Base-by-base conservation (phyloP, 2,113 vertebrate species). In the Mus spicilegus region DNA sequence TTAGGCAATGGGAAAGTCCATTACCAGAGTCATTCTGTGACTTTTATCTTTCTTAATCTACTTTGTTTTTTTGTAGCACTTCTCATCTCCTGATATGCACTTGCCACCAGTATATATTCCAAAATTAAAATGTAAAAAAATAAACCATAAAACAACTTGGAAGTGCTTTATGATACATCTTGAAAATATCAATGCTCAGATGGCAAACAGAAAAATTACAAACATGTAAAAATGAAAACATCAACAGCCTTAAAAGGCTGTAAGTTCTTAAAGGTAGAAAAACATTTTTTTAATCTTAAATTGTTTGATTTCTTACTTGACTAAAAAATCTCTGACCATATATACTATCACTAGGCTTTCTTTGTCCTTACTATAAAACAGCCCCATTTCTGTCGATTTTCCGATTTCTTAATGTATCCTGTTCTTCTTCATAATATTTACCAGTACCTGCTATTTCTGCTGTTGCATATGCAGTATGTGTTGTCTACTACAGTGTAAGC, bases 241-340 rank as follows among this genome's bases (percentile, higher is more conserved):
- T 1, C 30, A 93, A 70, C 70, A 90, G 58, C 22, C 75, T 96
- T 90, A 77, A 93, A 76, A 88, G 12, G 69, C 17, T 61, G 11
- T 90, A 17, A 42, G 42, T 42, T 42, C 90, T 77, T 63, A 90
- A 51, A 16, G n/a, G 33, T 49, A 82, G 87, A 26, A 77, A 39
- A 91, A 77, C 3, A 49, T 20, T 67, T 95, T 94, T 96, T 94
- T 51, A 78, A 69, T 89, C 90, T 95, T 91, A 85, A 87, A 67
- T 69, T 90, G n/a, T 92, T 92, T 70, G 28, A 17, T n/a, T 30
- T 80, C 65, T 93, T 46, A 93, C n/a, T 87, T 94, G 85, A 82
- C 54, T 88, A 30, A 63, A 63, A 86, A 16, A 42, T 93, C 36
- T 85, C 17, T 73, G 63, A 75, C 87, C 39, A n/a, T 56, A 80